Percentiles rank a stretch among this genome's conserved stretches.
Evolutionary conservation across 2,888 invertebrate genomes (phyloP).

Genomic region (Tupiocoris notatus): DNA sequence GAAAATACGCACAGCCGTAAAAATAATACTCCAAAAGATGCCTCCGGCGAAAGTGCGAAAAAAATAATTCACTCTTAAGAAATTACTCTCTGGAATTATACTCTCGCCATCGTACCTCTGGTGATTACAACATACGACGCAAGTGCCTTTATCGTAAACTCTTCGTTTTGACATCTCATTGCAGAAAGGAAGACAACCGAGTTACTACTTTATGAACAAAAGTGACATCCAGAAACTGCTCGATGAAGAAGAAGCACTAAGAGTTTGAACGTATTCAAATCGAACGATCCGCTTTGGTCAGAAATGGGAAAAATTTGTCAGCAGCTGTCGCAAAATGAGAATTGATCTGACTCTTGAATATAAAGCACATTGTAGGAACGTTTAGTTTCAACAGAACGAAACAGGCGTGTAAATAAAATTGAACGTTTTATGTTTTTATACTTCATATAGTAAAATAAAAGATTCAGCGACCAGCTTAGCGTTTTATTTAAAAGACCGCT

Average conservation of each 20-base stretch:
- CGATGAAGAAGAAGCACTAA: constrained; percentile 69
- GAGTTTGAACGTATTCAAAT: constrained; percentile 35
- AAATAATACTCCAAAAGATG: too few relatives aligned
- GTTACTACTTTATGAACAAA: constrained; percentile 90
- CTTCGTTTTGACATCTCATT: too few relatives aligned
- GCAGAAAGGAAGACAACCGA: constrained; percentile 79
- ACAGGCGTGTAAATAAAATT: not conserved
- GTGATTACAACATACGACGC: too few relatives aligned
- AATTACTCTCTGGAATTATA: too few relatives aligned
- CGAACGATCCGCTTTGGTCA: not conserved
- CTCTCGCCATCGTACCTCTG: too few relatives aligned
- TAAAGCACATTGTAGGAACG: not conserved
- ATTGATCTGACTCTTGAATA: not conserved
- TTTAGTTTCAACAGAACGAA: not conserved
- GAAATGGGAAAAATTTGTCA: not conserved
- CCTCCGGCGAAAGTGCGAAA: too few relatives aligned
- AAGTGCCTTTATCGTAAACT: too few relatives aligned
- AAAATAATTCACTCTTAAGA: too few relatives aligned
- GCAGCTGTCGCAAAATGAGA: not conserved
- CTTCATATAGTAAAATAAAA: not conserved
- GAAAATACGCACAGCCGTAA: too few relatives aligned
- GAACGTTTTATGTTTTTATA: not conserved
- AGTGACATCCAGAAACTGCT: constrained; percentile 80
- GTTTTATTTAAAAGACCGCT: too few relatives aligned
- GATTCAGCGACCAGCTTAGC: not conserved